Evolutionary conservation across 2,888 invertebrate species (phyloP), one percentile per base, ranked within the genome.

Genomic region (Creontiades dilutus): DNA sequence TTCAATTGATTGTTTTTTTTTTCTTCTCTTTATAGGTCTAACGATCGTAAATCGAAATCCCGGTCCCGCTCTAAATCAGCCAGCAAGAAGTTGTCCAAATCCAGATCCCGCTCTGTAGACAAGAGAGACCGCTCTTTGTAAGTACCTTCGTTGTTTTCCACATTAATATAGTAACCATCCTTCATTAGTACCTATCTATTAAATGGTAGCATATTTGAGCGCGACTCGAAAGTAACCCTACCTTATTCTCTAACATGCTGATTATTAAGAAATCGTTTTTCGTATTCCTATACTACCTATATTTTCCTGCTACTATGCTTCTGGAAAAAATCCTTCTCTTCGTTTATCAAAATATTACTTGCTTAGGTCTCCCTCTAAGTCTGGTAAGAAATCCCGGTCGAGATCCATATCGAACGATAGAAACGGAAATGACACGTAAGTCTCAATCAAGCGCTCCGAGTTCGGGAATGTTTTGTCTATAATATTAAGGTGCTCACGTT

Each of bases 31-130:
- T 84, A 27, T 55, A 91, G 91, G 28, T 91, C 91, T 16, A 84
- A 95, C 91, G 95, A 95, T 93, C 95, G 95, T 13, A 95, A 95
- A 93, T 95, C 95, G 89, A 95, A 95, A 93, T 95, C 95, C 91
- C 94, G 95, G 91, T 94, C 94, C 48, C 94, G 94, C 92, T 95
- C 95, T 92, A 94, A 94, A 92, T 95, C 95, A 92, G 94, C 94
- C 93, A 93, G 94, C 92, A 94, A 94, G 93, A 91, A 92, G 88
- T 93, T 94, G 92, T 94, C 94, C 91, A 94, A 94, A 92, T 94
- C 95, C 91, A 93, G 94, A 93, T 94, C 94, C 91, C 93, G 93
- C 92, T 94, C 94, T 61, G 90, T 91, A 23, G 91, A 91, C 86
- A 91, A 91, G 85, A 85, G 90, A 37, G 90, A 91, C 92, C 88